Evolutionary conservation across 2,797 vertebrate species (phyloP), one percentile per base, ranked within the genome.

Genomic region (Aeoliscus strigatus): DNA sequence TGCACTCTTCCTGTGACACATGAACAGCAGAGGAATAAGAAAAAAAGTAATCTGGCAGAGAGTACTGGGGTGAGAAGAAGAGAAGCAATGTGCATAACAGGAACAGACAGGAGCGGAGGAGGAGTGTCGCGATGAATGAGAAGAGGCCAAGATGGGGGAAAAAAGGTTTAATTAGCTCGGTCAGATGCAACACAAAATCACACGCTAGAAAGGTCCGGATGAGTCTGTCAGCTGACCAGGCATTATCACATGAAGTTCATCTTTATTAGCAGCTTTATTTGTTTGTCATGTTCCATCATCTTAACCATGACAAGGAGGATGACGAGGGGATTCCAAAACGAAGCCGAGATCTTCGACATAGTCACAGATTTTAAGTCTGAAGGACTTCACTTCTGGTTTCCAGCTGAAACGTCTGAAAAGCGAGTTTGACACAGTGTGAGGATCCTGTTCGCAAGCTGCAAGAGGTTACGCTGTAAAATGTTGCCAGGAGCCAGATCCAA

Each of bases 101-200:
- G 62, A 65, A 63, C 25, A 70, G 70, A 72, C 59, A 64, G 56
- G 39, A 66, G 56, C 51, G 54, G 60, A 69, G 75, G 60, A 70
- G 67, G 67, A 66, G 49, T 56, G 73, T 63, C 45, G 17, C n/a
- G 3, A 44, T 27, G 58, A 51, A 73, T 62, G 47, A 62, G 41
- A 41, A 50, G 34, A 55, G 35, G 50, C 34, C 30, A 49, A 60
- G 51, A 51, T 27, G 29, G 35, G 29, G 40, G 35, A 58, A 31
- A 51, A 51, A 45, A 32, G 41, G 60, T 57, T 61, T 60, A 70
- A 77, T 69, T 66, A 79, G 52, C 47, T 31, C 39, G 39, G 32
- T 48, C 50, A 44, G 17, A 11, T 47, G 41, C 41, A 66, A 58
- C 50, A 55, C 50, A 31, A 2, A 3, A 26, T 3, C 30, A 36